Evolutionary conservation across 1,140 invertebrate genomes (phyloP), one percentile per base, ranked within the genome.

Genomic region (Conus betulinus): DNA sequence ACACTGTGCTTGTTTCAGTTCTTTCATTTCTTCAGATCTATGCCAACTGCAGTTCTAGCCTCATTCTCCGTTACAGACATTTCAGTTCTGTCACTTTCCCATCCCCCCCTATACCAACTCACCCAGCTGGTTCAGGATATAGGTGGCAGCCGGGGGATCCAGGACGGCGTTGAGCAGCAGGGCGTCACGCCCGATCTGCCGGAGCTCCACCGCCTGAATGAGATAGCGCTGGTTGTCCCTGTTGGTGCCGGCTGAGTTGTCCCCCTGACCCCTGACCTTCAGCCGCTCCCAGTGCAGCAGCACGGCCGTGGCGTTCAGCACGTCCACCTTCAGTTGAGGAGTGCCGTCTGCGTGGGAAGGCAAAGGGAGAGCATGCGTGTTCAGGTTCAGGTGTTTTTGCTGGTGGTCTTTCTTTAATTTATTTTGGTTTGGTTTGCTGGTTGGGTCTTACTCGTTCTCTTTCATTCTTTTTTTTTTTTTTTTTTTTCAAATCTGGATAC

Each of bases 281-380:
- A 60, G 17, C 11, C 82, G 51, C 15, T 88, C 67, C 90, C 91
- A 91, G 5, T 88, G 81, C 57, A 91, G 87, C 51, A 90, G 88
- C 63, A 90, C 88, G 6, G 88, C 74, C 8, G 87, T 79, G 7
- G 87, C 15, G 27, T 88, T 90, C 23, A 91, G 74, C 17, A 79
- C 63, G 2, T 84, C 84, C 7, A 91, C 60, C 17, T 86, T 81
- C 60, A 91, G 52, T 25, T 60, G 23, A 5, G 82, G 82, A n/a
- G 82, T 7, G 8, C 67, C 67, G 15, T 71, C 67, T 71, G 67
- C 20, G 15, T 71, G 67, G 74, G 74, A 15, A 60, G 57, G 39
- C 39, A 39, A 39, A 39, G 39, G 39, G 39, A 39, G 39, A 39
- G 39, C 39, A 39, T 39, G 39, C 39, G 39, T 39, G 39, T 39